These are phyloP conservation scores for Coptodon bakossiorum DNA, from an alignment of 2,113 vertebrate species.

Conservation along the genomic window DNA sequence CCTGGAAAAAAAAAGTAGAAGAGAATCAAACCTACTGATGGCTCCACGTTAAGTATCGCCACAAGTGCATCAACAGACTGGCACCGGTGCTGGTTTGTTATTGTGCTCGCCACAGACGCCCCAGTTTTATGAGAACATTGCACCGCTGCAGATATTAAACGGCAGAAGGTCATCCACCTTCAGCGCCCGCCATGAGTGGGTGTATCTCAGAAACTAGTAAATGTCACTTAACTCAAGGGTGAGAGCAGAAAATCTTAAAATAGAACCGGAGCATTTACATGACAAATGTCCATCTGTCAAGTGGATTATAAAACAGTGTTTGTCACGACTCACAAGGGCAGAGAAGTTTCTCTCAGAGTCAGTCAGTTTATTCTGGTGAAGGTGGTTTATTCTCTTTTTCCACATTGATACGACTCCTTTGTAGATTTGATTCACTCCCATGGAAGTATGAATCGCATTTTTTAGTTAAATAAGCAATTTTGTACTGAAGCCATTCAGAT, in stretches of 20 bases:
- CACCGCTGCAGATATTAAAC: slow-evolving; percentile 11
- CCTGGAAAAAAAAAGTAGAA: neutral
- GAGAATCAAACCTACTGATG: neutral
- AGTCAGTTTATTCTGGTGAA: neutral
- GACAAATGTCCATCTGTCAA: slow-evolving; percentile 3
- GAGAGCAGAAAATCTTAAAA: slow-evolving; percentile 4
- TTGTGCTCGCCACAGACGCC: neutral
- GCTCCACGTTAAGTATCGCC: neutral
- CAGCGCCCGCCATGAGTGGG: neutral
- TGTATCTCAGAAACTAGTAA: slow-evolving; percentile 12
- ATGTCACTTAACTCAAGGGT: slow-evolving; percentile 13
- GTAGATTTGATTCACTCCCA: neutral
- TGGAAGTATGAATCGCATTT: neutral
- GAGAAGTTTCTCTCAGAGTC: neutral
- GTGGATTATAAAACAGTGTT: slow-evolving; percentile 2
- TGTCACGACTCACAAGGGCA: slow-evolving; percentile 4
- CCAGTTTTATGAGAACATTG: neutral
- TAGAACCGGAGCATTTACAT: neutral
- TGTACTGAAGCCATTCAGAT: neutral
- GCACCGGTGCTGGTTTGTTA: neutral
- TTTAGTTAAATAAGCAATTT: slow-evolving; percentile 16
- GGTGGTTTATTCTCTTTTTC: neutral
- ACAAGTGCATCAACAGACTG: neutral
- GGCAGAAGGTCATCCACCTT: slow-evolving; percentile 13
- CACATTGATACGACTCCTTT: neutral